phyloP scores from a whole-genome alignment of 2,113 vertebrate species.

The Synodontis membranacea region DNA sequence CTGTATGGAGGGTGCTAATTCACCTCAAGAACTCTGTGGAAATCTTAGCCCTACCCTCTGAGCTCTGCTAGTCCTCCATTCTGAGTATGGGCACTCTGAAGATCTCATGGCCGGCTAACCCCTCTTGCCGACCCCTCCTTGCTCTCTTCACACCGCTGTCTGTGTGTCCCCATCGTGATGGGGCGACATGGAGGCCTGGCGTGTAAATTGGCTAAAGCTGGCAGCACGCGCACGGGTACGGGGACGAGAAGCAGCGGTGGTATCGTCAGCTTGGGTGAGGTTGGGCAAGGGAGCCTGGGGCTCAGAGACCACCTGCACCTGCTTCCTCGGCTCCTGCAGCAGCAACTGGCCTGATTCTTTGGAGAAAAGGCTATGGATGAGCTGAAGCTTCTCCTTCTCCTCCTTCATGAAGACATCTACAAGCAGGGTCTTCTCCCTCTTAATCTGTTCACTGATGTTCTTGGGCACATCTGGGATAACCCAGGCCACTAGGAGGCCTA shows the following conservation, averaged over 20 bases:
- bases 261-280: conserved; percentile 23
- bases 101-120: conserved; percentile 14
- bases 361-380: conserved; percentile 74
- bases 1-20: conserved; percentile 26
- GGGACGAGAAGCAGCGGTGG: conserved; percentile 47
- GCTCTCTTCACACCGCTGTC: conserved; percentile 82
- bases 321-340: conserved; percentile 50
- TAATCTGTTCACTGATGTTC: conserved; percentile 91
- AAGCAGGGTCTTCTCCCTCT: conserved; percentile 87
- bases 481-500: conserved; percentile 93
- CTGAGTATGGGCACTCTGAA: conserved; percentile 29
- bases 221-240: conserved; percentile 72
- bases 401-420: conserved; percentile 93
- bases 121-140: conserved; percentile 17
- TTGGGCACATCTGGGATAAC: conserved; percentile 95
- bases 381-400: conserved; percentile 82
- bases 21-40: conserved; percentile 19
- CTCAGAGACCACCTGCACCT: conserved; percentile 5
- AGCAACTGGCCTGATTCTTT: conserved; percentile 59
- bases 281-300: conserved; percentile 64
- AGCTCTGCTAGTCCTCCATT: conserved; percentile 12
- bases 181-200: conserved; percentile 56
- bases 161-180: conserved; percentile 74
- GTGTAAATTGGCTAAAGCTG: conserved; percentile 79
- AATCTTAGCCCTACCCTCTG: conserved; percentile 29